Evolutionary conservation across 2,113 vertebrate species (phyloP).

Genomic region (Proteles cristata): DNA sequence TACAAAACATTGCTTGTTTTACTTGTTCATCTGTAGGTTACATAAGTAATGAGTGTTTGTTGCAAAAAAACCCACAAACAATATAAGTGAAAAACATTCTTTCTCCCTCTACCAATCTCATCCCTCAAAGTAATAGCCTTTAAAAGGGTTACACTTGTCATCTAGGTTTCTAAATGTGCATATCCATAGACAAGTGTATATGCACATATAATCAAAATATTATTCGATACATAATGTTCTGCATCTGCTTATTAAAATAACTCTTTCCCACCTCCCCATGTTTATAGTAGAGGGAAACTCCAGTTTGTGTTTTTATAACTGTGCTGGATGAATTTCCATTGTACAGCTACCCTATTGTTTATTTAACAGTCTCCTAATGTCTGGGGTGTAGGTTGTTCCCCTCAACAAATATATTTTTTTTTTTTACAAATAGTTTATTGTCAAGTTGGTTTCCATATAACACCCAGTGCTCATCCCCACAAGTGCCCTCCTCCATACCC

Average conservation of each 20-base stretch:
- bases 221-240: neutral
- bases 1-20: constrained; percentile 26
- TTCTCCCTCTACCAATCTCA: neutral
- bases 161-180: constrained; percentile 5
- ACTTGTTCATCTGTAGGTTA: constrained; percentile 34
- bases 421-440: too few species aligned
- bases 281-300: neutral
- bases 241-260: constrained; percentile 3
- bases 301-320: neutral
- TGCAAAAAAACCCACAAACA: constrained; percentile 12
- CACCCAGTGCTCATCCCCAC: too few species aligned
- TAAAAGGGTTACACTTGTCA: neutral
- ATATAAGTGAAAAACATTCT: neutral
- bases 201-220: neutral
- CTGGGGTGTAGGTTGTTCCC: neutral
- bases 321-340: neutral
- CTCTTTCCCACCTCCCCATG: neutral
- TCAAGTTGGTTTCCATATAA: too few species aligned
- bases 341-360: neutral
- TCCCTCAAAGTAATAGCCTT: neutral
- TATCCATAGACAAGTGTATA: neutral
- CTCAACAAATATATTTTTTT: too few species aligned
- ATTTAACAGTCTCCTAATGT: neutral
- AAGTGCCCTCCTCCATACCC: too few species aligned
- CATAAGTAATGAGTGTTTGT: constrained; percentile 31